These are phyloP conservation scores for Emydocephalus ijimae DNA, from an alignment of 2,113 vertebrate species.

Conservation along the genomic window DNA sequence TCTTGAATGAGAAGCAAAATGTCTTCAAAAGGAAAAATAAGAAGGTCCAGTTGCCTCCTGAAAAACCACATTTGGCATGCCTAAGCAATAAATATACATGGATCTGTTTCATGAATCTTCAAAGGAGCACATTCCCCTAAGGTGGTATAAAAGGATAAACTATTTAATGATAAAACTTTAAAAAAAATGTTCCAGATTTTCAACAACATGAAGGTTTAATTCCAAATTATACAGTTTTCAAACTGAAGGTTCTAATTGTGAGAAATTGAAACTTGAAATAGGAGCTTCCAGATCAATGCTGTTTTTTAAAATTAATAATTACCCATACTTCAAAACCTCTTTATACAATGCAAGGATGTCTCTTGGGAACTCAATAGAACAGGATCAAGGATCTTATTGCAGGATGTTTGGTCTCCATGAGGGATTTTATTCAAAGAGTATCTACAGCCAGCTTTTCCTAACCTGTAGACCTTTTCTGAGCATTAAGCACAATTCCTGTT, in stretches of 20 bases:
- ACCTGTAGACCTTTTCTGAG: neutral
- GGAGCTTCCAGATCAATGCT: neutral
- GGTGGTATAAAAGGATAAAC: neutral
- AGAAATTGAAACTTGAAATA: neutral
- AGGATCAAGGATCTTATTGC: neutral
- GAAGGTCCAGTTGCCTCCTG: no score
- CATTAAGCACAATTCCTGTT: neutral
- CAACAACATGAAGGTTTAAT: neutral
- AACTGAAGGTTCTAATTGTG: neutral
- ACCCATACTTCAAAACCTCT: neutral
- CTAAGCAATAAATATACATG: neutral
- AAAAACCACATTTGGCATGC: neutral
- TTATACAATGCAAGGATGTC: neutral
- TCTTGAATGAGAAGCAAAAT: no score
- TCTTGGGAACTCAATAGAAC: neutral
- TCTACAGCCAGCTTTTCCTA: neutral
- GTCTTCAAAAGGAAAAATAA: no score
- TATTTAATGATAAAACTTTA: neutral
- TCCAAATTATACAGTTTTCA: neutral
- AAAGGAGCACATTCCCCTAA: neutral
- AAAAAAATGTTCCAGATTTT: neutral
- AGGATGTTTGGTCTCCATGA: neutral
- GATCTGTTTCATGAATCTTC: neutral
- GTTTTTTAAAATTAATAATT: neutral
- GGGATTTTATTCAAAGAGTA: neutral